A percentile compares a stretch with the other conserved stretches of the same genome.
Conservation (phyloP, 2,888 invertebrate genomes). For the Philopedon plagiatum region DNA sequence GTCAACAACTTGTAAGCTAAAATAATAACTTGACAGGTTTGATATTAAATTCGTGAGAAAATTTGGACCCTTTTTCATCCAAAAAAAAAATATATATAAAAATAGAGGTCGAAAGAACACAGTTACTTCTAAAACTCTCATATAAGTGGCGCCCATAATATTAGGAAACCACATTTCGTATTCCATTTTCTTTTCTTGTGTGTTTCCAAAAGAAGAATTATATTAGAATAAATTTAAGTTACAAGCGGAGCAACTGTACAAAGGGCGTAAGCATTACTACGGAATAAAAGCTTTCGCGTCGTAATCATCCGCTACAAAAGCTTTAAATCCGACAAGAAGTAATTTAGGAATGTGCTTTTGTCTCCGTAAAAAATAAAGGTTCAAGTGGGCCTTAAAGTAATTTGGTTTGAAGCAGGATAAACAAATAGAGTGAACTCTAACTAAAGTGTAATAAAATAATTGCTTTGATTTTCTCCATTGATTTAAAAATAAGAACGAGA, state of each 20-base stretch:
- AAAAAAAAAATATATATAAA: not conserved
- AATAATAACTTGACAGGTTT: no score
- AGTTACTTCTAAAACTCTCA: not conserved
- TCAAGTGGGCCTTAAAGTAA: no score
- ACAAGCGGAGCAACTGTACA: slow-evolving; percentile 15
- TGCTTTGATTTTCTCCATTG: no score
- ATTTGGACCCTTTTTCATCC: not conserved
- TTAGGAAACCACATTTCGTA: slow-evolving; percentile 11
- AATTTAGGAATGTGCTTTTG: not conserved
- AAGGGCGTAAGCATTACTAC: slow-evolving; percentile 5
- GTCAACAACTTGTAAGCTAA: no score
- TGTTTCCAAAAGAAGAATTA: slow-evolving; percentile 16
- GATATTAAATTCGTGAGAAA: not conserved
- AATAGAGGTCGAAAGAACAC: not conserved
- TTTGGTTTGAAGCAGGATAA: no score
- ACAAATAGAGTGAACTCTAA: no score
- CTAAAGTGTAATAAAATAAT: no score
- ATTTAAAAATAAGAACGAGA: no score
- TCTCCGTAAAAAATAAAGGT: not conserved
- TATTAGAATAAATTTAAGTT: slow-evolving; percentile 21
- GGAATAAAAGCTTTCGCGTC: slow-evolving; percentile 10
- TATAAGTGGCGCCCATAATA: slow-evolving; percentile 2
- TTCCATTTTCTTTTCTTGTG: slow-evolving; percentile 21
- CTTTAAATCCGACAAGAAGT: not conserved
- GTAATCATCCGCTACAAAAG: slow-evolving; percentile 7